Base-by-base conservation (phyloP, 2,888 invertebrate species). In the Stenoptilia bipunctidactyla region DNA sequence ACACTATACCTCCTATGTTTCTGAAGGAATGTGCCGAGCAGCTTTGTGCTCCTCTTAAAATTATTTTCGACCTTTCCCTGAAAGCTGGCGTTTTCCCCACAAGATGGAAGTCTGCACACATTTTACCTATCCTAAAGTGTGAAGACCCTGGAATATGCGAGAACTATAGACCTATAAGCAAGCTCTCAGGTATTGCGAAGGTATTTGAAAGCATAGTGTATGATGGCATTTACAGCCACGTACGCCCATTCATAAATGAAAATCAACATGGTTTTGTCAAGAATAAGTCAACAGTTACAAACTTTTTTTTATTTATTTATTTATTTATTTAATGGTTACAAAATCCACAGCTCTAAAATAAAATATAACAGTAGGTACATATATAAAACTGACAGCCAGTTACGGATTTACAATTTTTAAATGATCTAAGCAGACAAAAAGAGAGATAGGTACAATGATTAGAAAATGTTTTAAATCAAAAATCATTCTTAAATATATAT, bases 121-220 rank as follows among this genome's bases (percentile, higher is more conserved):
- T 44, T 9, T 15, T 40, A 12, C 43, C 40, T 5, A 39, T 41
- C 8, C 27, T 15, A 14, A 41, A 41, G 34, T n/a, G n/a, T 5
- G 44, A 41, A 8, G 37, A 41, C 14, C 27, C 5, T 13, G 13
- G 5, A 20, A 5, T 14, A 9, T 39, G 36, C 20, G 13, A 25
- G 6, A 44, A 44, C 27, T 44, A 44, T 15, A 15, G 41, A 10
- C 41, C 41, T 12, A 41, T 38, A 34, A 37, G 37, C 13, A 35
- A 37, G 1, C 9, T 41, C 13, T 41, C 41, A 5, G 20, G 37
- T 10, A 14, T 38, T 15, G 20, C 37, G 1, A 41, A 41, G 34
- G 6, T 34, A 9, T 38, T 41, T 10, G 41, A 41, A 15, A 20
- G 34, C 1, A 2, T 38, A 1, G 15, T 41, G 9, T 27, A 27